These are phyloP conservation scores for Acropternis orthonyx DNA, from an alignment of 2,797 vertebrate species.

Conservation along the genomic window DNA sequence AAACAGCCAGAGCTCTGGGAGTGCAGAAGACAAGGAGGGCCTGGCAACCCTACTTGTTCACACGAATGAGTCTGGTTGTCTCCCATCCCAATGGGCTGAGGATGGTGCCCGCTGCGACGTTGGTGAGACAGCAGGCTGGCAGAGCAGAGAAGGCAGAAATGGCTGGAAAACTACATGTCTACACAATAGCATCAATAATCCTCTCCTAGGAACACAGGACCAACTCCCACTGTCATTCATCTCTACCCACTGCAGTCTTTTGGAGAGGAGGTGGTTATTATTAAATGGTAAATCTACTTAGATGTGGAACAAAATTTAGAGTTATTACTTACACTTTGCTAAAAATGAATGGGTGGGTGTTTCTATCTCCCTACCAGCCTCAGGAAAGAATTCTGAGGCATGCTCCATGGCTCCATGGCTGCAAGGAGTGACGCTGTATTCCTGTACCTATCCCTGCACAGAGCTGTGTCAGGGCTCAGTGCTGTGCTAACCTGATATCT, in stretches of 20 bases:
- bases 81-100: accelerated
- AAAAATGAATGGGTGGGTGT: neutral
- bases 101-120: accelerated
- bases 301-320: neutral
- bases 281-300: neutral
- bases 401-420: neutral
- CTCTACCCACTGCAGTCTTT: neutral
- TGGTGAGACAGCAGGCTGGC: neutral
- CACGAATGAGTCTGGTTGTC: neutral
- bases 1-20: neutral
- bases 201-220: neutral
- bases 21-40: neutral
- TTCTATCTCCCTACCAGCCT: neutral
- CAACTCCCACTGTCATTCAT: neutral
- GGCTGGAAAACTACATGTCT: neutral
- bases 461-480: neutral
- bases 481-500: neutral
- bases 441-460: neutral
- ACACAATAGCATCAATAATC: neutral
- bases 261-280: neutral
- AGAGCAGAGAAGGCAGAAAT: neutral
- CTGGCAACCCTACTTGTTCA: neutral
- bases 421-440: neutral
- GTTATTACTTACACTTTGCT: neutral
- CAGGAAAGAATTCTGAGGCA: neutral